A percentile compares a stretch with the other conserved stretches of the same genome.
Conservation (phyloP, 2,888 invertebrate genomes). For the Dioctria rufipes region DNA sequence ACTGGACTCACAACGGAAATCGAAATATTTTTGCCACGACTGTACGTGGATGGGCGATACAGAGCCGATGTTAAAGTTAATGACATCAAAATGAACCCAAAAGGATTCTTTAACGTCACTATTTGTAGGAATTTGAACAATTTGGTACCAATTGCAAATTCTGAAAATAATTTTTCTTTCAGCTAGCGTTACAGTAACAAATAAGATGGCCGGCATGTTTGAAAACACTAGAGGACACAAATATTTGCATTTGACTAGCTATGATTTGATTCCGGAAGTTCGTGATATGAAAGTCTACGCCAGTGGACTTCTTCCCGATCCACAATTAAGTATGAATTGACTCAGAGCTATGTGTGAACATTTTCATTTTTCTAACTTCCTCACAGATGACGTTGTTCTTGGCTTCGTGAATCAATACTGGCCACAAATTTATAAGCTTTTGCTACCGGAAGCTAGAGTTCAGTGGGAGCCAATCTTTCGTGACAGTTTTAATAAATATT, state of each 20-base stretch:
- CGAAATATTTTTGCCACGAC: constrained; percentile 74
- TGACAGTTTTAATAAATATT: constrained; percentile 66
- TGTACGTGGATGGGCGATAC: constrained; percentile 75
- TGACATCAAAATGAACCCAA: constrained; percentile 75
- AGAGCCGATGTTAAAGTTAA: constrained; percentile 77
- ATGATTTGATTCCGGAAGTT: constrained; percentile 77
- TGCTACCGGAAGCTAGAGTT: constrained; percentile 71
- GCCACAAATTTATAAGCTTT: constrained; percentile 72
- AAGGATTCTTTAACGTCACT: constrained; percentile 75
- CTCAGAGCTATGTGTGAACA: background rate
- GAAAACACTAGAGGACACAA: constrained; percentile 74
- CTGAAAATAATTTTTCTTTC: constrained; percentile 51
- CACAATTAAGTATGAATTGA: constrained; percentile 74
- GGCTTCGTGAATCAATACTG: constrained; percentile 75
- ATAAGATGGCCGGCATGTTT: constrained; percentile 75
- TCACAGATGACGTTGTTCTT: constrained; percentile 65
- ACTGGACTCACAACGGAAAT: constrained; percentile 75
- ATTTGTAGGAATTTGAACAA: constrained; percentile 74
- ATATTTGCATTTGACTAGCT: constrained; percentile 75
- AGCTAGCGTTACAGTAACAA: constrained; percentile 76
- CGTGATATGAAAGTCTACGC: constrained; percentile 76
- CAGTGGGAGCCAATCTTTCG: constrained; percentile 68
- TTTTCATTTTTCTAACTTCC: too few species aligned
- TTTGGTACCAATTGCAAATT: background rate
- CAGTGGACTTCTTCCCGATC: constrained; percentile 76